phyloP scores from a whole-genome alignment of 2,797 vertebrate species.

The Fistularia tabacaria region DNA sequence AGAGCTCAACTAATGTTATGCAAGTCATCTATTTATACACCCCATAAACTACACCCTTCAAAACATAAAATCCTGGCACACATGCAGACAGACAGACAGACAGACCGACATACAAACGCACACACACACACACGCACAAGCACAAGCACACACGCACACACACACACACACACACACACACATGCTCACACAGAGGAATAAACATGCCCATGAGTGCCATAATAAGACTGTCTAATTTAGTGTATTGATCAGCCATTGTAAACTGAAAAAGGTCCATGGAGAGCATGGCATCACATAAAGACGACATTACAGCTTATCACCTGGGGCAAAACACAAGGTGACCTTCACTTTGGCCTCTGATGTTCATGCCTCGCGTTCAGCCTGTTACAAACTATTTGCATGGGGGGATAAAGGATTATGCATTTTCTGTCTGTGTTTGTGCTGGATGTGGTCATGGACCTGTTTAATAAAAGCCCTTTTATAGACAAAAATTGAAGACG shows the following conservation, averaged over 20 bases:
- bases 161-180: slow-evolving; percentile 7
- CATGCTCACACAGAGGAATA: slow-evolving; percentile 14
- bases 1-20: slow-evolving; percentile 6
- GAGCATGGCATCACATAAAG: slow-evolving; percentile 66
- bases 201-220: slow-evolving; percentile 39
- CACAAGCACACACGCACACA: slow-evolving; percentile 13
- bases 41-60: slow-evolving; percentile 11
- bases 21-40: slow-evolving; percentile 14
- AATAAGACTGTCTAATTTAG: slow-evolving; percentile 63
- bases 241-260: slow-evolving; percentile 66
- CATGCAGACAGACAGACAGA: slow-evolving; percentile 14
- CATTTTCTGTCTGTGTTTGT: slow-evolving; percentile 9
- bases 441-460: slow-evolving; percentile 12
- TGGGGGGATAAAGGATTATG: slow-evolving; percentile 41
- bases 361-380: slow-evolving; percentile 13
- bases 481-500: too few species aligned
- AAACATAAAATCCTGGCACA: slow-evolving; percentile 10
- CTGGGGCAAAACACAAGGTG: slow-evolving; percentile 62
- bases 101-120: slow-evolving; percentile 8
- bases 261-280: slow-evolving; percentile 57
- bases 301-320: slow-evolving; percentile 69
- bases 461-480: too few species aligned
- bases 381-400: slow-evolving; percentile 51
- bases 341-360: slow-evolving; percentile 65
- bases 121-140: slow-evolving; percentile 11